Conservation (phyloP, 2,888 invertebrate genomes). For the Xestia sexstrigata region DNA sequence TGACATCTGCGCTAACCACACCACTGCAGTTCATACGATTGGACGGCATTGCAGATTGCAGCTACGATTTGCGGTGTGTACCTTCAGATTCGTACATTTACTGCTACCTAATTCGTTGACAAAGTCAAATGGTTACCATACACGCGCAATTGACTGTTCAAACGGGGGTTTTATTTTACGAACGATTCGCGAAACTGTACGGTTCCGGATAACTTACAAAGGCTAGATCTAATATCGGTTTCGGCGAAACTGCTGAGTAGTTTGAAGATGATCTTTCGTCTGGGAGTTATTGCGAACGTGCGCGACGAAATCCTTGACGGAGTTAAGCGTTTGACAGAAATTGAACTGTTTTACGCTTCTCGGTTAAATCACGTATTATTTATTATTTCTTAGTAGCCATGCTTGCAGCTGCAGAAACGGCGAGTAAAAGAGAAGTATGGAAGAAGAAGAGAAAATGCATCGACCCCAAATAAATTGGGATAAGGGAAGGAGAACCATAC, state of each 20-base stretch:
- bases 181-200: slow-evolving; percentile 31
- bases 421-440: background rate
- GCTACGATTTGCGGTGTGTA: background rate
- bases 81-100: background rate
- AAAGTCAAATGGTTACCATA: background rate
- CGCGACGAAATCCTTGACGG: background rate
- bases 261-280: background rate
- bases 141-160: background rate
- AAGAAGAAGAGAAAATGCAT: background rate
- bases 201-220: slow-evolving; percentile 39
- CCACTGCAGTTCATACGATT: background rate
- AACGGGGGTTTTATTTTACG: background rate
- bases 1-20: background rate
- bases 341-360: background rate
- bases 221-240: slow-evolving; percentile 29
- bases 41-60: background rate
- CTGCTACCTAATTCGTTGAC: background rate
- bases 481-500: background rate
- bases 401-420: background rate
- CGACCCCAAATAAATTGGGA: background rate
- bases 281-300: background rate
- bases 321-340: slow-evolving; percentile 1
- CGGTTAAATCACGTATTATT: background rate
- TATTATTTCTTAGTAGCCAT: background rate
- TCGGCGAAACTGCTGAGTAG: slow-evolving; percentile 19